A percentile compares a stretch with the other conserved stretches of the same genome.
Conservation (phyloP, 2,113 vertebrate genomes). For the Gallinago undulata region DNA sequence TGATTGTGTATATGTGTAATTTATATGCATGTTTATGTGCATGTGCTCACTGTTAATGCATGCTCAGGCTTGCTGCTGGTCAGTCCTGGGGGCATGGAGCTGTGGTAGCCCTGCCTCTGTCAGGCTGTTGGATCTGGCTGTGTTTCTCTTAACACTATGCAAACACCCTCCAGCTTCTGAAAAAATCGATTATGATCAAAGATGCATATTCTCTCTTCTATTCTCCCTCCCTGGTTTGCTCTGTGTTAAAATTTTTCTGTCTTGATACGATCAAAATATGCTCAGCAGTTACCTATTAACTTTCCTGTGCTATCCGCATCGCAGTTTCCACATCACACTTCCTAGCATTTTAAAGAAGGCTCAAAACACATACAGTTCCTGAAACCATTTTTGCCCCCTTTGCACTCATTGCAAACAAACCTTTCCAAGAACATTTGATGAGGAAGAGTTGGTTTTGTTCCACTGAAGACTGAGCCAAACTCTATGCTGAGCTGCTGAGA, state of each 20-base stretch:
- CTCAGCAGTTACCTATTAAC: not conserved
- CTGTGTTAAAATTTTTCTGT: not conserved
- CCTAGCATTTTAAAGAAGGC: not conserved
- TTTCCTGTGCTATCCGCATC: not conserved
- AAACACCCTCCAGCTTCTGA: not conserved
- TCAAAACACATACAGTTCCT: not conserved
- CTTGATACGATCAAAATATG: not conserved
- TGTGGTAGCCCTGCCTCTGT: not conserved
- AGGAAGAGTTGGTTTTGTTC: not conserved
- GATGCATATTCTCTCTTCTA: not conserved
- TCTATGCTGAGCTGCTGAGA: not conserved
- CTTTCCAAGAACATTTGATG: not conserved
- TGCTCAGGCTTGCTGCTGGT: not conserved
- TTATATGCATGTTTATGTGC: rapidly evolving
- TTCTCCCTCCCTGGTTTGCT: not conserved
- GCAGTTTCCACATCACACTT: not conserved
- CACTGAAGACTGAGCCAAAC: not conserved
- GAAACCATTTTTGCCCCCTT: not conserved
- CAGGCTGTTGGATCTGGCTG: not conserved
- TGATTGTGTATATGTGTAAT: not conserved
- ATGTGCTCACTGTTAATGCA: not conserved
- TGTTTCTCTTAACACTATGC: not conserved
- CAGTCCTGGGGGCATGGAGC: not conserved
- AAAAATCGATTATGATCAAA: not conserved
- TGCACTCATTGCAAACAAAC: not conserved